A percentile compares a stretch with the other conserved stretches of the same genome.
Evolutionary conservation across 1,140 invertebrate species (phyloP).

Genomic region (Cyclina sinensis): DNA sequence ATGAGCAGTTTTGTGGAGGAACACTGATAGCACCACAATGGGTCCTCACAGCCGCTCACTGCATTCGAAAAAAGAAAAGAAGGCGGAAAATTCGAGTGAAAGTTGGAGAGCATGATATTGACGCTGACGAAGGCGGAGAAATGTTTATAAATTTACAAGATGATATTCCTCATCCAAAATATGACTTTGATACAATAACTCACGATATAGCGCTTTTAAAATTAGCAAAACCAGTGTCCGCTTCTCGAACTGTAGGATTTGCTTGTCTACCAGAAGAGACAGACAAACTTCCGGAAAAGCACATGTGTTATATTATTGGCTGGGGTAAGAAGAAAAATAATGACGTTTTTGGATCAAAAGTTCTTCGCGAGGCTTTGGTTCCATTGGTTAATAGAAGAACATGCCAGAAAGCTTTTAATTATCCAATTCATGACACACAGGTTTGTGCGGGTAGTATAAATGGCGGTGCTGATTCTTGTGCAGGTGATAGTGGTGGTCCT

Average conservation of each 20-base stretch:
- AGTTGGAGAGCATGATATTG: constrained; percentile 96
- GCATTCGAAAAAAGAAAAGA: constrained; percentile 89
- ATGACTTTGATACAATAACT: constrained; percentile 95
- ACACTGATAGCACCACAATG: constrained; percentile 94
- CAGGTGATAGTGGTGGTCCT: constrained; percentile 91
- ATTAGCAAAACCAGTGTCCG: constrained; percentile 95
- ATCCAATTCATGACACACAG: constrained; percentile 91
- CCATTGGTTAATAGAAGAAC: constrained; percentile 95
- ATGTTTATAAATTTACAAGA: constrained; percentile 88
- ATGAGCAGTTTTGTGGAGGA: constrained; percentile 95
- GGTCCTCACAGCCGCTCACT: constrained; percentile 97
- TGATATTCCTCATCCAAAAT: constrained; percentile 94
- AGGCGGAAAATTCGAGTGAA: constrained; percentile 91
- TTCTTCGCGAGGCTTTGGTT: constrained; percentile 95
- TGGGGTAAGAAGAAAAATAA: constrained; percentile 92
- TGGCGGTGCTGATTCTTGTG: constrained; percentile 89
- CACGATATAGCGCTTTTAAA: constrained; percentile 97
- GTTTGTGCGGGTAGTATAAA: constrained; percentile 89
- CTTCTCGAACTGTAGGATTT: constrained; percentile 90
- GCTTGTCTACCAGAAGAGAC: constrained; percentile 94
- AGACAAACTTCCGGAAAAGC: constrained; percentile 72
- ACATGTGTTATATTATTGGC: constrained; percentile 89
- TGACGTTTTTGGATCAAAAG: constrained; percentile 91
- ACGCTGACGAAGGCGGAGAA: constrained; percentile 87
- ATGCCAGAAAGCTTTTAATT: constrained; percentile 88